Evolutionary conservation across 2,797 vertebrate species (phyloP), one percentile per base, ranked within the genome.

Genomic region (Coendou prehensilis): DNA sequence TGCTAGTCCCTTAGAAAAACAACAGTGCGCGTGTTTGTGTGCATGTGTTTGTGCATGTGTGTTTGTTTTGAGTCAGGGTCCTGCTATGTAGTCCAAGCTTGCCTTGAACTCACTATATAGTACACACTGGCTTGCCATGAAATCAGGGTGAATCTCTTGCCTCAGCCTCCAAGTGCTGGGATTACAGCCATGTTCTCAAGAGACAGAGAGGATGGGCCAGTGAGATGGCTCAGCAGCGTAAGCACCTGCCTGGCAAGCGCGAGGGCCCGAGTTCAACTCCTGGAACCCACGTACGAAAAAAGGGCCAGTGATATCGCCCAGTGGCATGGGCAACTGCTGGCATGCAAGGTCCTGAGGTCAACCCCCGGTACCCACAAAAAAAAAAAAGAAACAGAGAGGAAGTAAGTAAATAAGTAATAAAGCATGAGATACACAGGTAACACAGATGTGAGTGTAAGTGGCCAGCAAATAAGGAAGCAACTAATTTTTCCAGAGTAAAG

Each of bases 351-450:
- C 37, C 37, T 41, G 37, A 41, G 37, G 37, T 41, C 37, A 2
- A 41, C 37, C 37, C 37, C 37, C 37, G 37, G 37, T 41, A 41
- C 37, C 37, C 37, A 41, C 37, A 41, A 41, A 41, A 41, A 41
- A 41, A 41, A 41, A 41, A 41, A 67, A 67, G 63, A 67, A 26
- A 33, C 63, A 67, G 56, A 56, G 56, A 18, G 30, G 30, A 41
- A 41, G 37, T 41, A 69, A n/a, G 80, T 11, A 13, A 83, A 83
- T 89, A 56, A 91, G 86, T 76, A 97, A 63, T 80, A 57, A 89
- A 94, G 63, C 59, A 79, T 47, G 33, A 71, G 8, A 75, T 63
- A 54, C 3, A 41, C n/a, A 71, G 56, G 75, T 6, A 64, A 61
- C n/a, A 86, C 28, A 87, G 47, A 89, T 59, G 50, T 30, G 10